Evolutionary conservation across 2,888 invertebrate genomes (phyloP), one percentile per base, ranked within the genome.

Genomic region (Pardosa pseudoannulata): DNA sequence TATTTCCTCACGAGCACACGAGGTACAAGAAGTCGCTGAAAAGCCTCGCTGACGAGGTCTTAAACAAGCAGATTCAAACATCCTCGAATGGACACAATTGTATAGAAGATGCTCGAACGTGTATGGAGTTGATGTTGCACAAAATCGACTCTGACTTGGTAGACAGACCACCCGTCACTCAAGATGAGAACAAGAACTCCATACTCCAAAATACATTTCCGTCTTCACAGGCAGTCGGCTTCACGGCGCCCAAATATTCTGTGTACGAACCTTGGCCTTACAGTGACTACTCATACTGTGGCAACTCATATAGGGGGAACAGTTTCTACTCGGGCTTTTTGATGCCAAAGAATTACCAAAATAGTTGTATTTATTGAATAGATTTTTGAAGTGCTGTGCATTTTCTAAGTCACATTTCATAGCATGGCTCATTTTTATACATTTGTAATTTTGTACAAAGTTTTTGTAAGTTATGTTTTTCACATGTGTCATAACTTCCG

Each of bases 1-100:
- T 99, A 89, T 99, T 96, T 92, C 99, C 99, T 1, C 98, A 99
- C 92, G 95, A 96, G 92, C 94, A 96, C 93, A 98, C 98, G 0
- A 50, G 29, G 13, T 96, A 94, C 91, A 99, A 99, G 91, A 93
- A 97, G 89, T 97, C 98, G 0, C 93, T 99, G 27, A 94, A 95
- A 91, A 96, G 94, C 83, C 93, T 99, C 29, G 95, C 96, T 90
- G 95, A 95, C 76, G 97, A 98, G 89, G 94, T 95, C 92, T 93
- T 98, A 70, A 95, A 95, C 89, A 96, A 96, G 91, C 96, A 97
- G 88, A 99, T 99, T 90, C 99, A 99, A 92, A 94, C 96, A 90
- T 94, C 94, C 90, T 94, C 95, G 89, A 93, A 93, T 73, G 99
- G 99, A 2, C 99, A 99, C 91, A 98, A 99, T 93, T 98, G 98